Conservation (phyloP, 2,888 invertebrate species). For the Pseudoips prasinana region DNA sequence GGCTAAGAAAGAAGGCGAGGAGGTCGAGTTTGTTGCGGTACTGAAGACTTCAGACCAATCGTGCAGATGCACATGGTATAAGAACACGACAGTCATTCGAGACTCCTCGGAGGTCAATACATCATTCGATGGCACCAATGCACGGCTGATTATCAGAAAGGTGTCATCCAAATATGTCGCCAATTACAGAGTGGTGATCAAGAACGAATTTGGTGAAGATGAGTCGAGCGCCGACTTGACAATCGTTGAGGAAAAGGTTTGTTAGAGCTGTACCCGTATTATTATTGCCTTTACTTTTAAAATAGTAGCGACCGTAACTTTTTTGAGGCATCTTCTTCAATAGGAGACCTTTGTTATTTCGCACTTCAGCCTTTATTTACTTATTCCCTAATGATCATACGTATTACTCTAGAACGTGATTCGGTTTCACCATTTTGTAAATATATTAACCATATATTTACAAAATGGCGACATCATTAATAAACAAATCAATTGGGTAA, state of each 20-base stretch:
- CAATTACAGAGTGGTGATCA: conserved; percentile 92
- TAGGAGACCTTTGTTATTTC: no score
- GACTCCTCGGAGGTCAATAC: conserved; percentile 90
- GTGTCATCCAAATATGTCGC: conserved; percentile 90
- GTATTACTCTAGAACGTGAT: no score
- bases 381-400: no score
- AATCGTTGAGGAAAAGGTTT: conserved; percentile 84
- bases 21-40: conserved; percentile 89
- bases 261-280: no score
- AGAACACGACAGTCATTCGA: conserved; percentile 88
- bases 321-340: no score
- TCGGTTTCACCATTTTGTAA: no score
- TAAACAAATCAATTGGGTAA: no score
- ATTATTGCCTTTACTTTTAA: no score
- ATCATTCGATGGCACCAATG: conserved; percentile 91
- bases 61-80: conserved; percentile 92
- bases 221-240: conserved; percentile 93
- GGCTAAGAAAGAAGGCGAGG: conserved; percentile 82
- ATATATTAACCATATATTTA: no score
- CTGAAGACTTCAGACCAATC: conserved; percentile 89
- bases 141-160: conserved; percentile 89
- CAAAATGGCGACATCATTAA: no score
- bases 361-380: no score
- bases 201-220: conserved; percentile 95
- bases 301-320: no score